Conservation (phyloP, 1,140 invertebrate genomes). For the Meloidogyne hapla region DNA sequence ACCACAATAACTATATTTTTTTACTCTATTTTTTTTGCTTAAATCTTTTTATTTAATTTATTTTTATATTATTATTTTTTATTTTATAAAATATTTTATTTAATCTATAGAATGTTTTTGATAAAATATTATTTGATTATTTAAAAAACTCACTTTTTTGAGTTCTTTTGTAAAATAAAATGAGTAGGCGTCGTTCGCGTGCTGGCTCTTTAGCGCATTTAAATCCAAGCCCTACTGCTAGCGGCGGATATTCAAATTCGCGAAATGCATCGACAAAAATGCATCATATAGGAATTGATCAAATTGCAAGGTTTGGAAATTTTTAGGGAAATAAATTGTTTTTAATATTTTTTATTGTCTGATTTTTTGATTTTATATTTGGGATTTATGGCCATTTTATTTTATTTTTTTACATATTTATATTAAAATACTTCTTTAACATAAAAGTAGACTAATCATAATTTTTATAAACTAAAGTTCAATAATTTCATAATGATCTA, state of each 20-base stretch:
- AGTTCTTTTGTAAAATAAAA: neutral
- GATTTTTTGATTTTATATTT: neutral
- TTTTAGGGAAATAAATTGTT: neutral
- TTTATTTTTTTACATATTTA: too few relatives aligned
- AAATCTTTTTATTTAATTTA: neutral
- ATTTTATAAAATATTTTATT: neutral
- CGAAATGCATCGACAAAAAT: neutral
- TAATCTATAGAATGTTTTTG: neutral
- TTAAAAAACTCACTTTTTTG: neutral
- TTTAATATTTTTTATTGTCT: neutral
- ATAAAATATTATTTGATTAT: neutral
- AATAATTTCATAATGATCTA: too few relatives aligned
- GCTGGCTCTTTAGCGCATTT: neutral
- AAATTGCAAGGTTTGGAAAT: constrained; percentile 12
- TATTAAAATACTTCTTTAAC: too few relatives aligned
- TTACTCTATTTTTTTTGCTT: too few relatives aligned
- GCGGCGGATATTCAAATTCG: neutral
- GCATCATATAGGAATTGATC: constrained; percentile 11
- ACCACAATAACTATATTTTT: too few relatives aligned
- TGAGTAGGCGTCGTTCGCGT: neutral
- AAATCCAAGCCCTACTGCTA: neutral
- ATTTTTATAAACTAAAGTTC: too few relatives aligned
- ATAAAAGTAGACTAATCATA: too few relatives aligned
- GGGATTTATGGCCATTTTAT: too few relatives aligned
- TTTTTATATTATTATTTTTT: neutral